Evolutionary conservation across 2,797 vertebrate species (phyloP).

Genomic region (Anabacerthia variegaticeps): DNA sequence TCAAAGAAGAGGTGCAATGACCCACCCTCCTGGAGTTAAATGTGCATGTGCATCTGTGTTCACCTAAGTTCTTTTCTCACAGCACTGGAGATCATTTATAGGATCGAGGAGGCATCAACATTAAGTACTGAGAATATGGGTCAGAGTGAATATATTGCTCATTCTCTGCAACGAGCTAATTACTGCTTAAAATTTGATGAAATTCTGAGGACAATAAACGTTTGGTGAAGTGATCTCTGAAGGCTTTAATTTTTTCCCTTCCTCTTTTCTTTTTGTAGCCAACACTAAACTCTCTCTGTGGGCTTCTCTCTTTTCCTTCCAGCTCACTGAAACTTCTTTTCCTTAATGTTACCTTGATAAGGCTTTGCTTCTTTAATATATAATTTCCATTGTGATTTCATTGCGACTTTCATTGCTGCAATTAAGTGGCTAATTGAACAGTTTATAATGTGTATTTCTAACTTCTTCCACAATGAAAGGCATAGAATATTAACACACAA

Average conservation of each 20-base stretch:
- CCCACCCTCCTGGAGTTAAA: neutral
- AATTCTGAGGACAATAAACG: neutral
- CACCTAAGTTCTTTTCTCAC: neutral
- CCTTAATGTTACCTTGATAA: neutral
- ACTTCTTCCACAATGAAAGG: conserved; percentile 31
- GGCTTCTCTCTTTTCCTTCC: neutral
- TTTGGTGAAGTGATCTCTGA: neutral
- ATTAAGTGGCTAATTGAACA: conserved; percentile 56
- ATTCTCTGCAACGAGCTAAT: neutral
- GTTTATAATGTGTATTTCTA: conserved; percentile 33
- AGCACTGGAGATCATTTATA: neutral
- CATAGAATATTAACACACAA: neutral
- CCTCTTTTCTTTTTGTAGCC: neutral
- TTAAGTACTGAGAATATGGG: neutral
- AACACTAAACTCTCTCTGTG: neutral
- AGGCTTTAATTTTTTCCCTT: neutral
- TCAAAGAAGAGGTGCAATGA: neutral
- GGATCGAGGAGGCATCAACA: neutral
- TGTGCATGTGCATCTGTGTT: neutral
- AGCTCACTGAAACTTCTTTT: neutral
- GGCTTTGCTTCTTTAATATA: neutral
- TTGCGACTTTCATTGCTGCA: conserved; percentile 45
- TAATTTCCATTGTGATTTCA: conserved; percentile 52
- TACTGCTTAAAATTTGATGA: conserved; percentile 7
- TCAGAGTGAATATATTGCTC: neutral